Conservation (phyloP, 2,888 invertebrate species). For the Gandaritis pyraliata region DNA sequence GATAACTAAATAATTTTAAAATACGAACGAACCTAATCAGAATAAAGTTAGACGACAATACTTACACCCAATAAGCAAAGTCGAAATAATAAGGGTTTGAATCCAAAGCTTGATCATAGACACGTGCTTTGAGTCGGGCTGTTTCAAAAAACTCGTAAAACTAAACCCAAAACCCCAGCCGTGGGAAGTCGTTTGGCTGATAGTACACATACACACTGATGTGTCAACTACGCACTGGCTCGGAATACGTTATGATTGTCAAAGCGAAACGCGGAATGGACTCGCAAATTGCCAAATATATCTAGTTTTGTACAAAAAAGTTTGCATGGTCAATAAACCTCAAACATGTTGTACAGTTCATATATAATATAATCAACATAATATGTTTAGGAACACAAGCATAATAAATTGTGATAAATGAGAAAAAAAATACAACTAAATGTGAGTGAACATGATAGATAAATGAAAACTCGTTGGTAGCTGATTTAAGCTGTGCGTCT, state of each 20-base stretch:
- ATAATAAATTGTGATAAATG: too few species aligned
- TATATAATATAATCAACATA: too few species aligned
- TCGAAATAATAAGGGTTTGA: too few species aligned
- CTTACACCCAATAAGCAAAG: too few species aligned
- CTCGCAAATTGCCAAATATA: background rate
- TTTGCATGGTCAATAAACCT: background rate
- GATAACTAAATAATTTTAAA: too few species aligned
- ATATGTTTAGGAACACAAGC: too few species aligned
- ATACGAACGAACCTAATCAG: too few species aligned
- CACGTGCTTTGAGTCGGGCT: background rate
- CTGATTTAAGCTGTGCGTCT: background rate
- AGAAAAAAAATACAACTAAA: too few species aligned
- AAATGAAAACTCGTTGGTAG: background rate
- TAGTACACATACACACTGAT: background rate
- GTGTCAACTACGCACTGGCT: background rate
- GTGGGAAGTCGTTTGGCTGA: background rate
- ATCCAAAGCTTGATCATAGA: background rate
- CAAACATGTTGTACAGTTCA: background rate
- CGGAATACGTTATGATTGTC: background rate
- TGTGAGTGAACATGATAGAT: too few species aligned
- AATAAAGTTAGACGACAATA: too few species aligned
- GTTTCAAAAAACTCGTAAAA: background rate
- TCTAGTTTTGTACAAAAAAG: background rate
- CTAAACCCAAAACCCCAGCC: background rate
- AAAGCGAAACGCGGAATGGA: background rate